phyloP scores from a whole-genome alignment of 92 coral and sea anemone genomes.

The Blastomussa wellsi region DNA sequence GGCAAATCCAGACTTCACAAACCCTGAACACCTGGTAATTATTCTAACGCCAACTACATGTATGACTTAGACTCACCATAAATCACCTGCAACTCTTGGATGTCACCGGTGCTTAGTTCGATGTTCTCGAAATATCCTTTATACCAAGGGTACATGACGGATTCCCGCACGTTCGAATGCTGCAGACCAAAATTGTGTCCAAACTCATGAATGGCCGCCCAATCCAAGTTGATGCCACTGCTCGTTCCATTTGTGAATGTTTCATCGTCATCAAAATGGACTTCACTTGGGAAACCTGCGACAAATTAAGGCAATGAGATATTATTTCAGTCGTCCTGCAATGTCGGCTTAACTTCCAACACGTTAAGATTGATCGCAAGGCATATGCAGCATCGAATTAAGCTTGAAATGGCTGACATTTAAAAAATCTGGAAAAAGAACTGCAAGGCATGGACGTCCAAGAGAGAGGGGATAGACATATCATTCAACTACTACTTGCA shows the following conservation, averaged over 20 bases:
- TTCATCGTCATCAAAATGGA: conserved; percentile 71
- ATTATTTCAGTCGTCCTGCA: neutral
- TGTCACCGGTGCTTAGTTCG: conserved; percentile 64
- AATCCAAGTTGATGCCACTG: conserved; percentile 69
- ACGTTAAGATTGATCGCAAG: no score
- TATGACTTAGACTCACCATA: conserved; percentile 62
- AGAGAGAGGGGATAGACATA: no score
- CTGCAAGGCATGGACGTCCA: no score
- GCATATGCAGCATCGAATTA: no score
- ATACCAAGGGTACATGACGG: conserved; percentile 88
- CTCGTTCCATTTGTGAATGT: conserved; percentile 39
- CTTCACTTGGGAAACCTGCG: conserved; percentile 41
- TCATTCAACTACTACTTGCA: neutral
- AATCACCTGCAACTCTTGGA: conserved; percentile 54
- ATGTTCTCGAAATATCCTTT: conserved; percentile 60
- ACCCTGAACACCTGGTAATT: no score
- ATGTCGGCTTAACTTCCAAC: no score
- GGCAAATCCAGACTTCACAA: no score
- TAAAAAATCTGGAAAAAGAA: no score
- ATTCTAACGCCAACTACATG: neutral
- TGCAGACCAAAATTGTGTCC: conserved; percentile 82
- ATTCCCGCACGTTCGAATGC: conserved; percentile 58
- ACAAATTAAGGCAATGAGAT: neutral
- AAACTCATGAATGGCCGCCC: conserved; percentile 81
- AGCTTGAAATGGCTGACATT: no score